Percentiles rank a stretch among this genome's conserved stretches.
These are phyloP conservation scores for Hemiprocne comata DNA, from an alignment of 2,113 vertebrate species.

Conservation along the genomic window DNA sequence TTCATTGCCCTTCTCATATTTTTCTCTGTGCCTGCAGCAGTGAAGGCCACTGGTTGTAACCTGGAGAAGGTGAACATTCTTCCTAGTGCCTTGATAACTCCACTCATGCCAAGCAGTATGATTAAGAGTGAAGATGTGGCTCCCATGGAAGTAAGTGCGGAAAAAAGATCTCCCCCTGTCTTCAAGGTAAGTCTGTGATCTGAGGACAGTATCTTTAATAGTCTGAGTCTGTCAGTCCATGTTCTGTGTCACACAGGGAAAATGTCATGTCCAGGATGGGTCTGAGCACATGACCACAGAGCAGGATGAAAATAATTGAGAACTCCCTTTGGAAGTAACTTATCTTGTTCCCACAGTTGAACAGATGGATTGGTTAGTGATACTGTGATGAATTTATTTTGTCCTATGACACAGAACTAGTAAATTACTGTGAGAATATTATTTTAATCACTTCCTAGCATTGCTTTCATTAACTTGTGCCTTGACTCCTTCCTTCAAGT, in stretches of 20 bases:
- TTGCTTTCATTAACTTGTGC: background rate
- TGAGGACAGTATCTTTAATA: background rate
- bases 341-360: background rate
- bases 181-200: constrained; percentile 80
- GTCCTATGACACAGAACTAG: background rate
- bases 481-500: background rate
- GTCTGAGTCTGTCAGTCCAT: background rate
- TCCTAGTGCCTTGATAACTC: constrained; percentile 85
- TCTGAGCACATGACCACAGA: background rate
- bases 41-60: constrained; percentile 79
- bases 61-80: constrained; percentile 84
- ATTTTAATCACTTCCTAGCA: background rate
- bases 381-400: background rate
- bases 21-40: constrained; percentile 69
- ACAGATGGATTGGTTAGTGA: background rate
- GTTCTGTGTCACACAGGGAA: background rate
- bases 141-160: constrained; percentile 94
- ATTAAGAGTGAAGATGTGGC: constrained; percentile 94
- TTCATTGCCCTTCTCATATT: background rate
- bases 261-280: fast-evolving
- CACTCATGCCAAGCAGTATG: constrained; percentile 83
- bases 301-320: background rate
- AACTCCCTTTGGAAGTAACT: background rate
- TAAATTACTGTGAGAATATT: background rate
- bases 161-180: constrained; percentile 79